Percentiles rank a stretch among this genome's conserved stretches.
These are phyloP conservation scores for Trachelus troglodyta DNA, from an alignment of 2,888 invertebrate species.

Conservation along the genomic window DNA sequence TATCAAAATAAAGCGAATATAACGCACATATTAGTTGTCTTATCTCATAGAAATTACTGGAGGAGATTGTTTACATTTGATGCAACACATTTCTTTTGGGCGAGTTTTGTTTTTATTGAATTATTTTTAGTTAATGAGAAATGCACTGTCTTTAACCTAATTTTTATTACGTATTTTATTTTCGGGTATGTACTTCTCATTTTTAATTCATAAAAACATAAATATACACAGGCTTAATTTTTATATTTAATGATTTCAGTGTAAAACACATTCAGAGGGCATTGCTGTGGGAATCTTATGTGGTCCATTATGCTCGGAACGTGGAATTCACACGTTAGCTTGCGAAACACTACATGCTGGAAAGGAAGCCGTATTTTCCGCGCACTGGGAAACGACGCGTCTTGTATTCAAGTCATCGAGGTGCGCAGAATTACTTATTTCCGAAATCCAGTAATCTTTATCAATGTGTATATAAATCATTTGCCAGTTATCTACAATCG, in stretches of 20 bases:
- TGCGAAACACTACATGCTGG: constrained; percentile 74
- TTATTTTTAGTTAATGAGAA: neutral
- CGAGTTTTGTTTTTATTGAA: neutral
- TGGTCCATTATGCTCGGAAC: constrained; percentile 70
- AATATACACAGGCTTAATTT: neutral
- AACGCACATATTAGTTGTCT: neutral
- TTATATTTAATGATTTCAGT: constrained; percentile 66
- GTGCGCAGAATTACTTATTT: constrained; percentile 27
- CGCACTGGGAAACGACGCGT: constrained; percentile 70
- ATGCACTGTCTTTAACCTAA: neutral
- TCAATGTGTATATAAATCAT: neutral
- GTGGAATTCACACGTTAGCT: constrained; percentile 69
- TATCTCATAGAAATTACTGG: neutral
- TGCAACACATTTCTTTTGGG: neutral
- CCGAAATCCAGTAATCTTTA: neutral
- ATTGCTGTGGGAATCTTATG: constrained; percentile 74
- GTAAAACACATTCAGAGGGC: constrained; percentile 69
- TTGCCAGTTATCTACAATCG: neutral
- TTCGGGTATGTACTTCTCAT: neutral
- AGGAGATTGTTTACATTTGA: neutral
- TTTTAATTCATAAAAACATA: neutral
- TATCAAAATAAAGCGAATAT: neutral
- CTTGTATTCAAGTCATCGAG: constrained; percentile 72
- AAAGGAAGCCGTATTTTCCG: constrained; percentile 74
- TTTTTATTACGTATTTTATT: neutral